phyloP scores from a whole-genome alignment of 2,797 vertebrate genomes.

The Xenentodon cancila region DNA sequence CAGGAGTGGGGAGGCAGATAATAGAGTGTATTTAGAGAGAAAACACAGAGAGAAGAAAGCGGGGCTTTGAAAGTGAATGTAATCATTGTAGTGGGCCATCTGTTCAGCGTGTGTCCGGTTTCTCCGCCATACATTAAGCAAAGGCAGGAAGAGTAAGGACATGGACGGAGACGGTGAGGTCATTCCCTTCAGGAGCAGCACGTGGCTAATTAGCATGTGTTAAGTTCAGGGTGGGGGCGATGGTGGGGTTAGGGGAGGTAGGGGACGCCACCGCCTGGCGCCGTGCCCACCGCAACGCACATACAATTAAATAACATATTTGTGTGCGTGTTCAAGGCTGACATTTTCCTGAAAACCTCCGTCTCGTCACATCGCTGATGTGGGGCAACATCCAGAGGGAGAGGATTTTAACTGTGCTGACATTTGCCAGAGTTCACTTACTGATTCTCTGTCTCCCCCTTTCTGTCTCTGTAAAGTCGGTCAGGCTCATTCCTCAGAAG shows the following conservation, averaged over 20 bases:
- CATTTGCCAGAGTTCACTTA: conserved; percentile 68
- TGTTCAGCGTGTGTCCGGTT: not conserved
- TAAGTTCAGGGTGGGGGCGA: conserved; percentile 86
- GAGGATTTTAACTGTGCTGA: conserved; percentile 61
- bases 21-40: conserved; percentile 44
- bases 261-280: conserved; percentile 83
- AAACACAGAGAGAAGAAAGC: conserved; percentile 24
- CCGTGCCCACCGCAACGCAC: conserved; percentile 74
- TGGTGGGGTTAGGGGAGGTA: conserved; percentile 69
- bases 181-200: conserved; percentile 81
- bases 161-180: conserved; percentile 51
- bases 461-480: conserved; percentile 47
- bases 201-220: conserved; percentile 93
- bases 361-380: conserved; percentile 30
- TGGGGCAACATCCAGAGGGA: conserved; percentile 39
- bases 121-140: not conserved
- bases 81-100: conserved; percentile 2
- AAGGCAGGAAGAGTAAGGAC: conserved; percentile 40
- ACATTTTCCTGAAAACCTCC: conserved; percentile 51
- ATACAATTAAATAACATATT: conserved; percentile 23
- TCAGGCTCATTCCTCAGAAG: conserved; percentile 64
- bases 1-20: conserved; percentile 36
- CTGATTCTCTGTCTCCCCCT: conserved; percentile 31
- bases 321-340: conserved; percentile 9
- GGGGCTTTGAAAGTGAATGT: conserved; percentile 3